Evolutionary conservation across 1,140 invertebrate species (phyloP).

Genomic region (Drosophila parabipectinata): DNA sequence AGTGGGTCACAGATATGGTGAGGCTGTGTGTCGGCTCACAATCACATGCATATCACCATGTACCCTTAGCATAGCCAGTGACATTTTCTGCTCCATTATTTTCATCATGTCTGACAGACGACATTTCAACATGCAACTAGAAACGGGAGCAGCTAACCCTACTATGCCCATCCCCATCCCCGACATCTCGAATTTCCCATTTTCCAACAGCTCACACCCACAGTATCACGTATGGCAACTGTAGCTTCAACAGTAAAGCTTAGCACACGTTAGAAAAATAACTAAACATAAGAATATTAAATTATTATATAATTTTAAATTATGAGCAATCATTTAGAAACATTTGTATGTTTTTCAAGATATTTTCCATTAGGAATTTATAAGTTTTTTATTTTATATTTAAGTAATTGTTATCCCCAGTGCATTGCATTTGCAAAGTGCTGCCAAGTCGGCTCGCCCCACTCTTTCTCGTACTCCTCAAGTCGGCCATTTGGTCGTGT

Average conservation of each 20-base stretch:
- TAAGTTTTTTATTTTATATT: background rate
- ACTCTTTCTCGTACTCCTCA: constrained; percentile 18
- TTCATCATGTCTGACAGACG: constrained; percentile 82
- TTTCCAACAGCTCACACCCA: background rate
- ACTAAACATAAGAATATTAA: background rate
- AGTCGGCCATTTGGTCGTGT: constrained; percentile 36
- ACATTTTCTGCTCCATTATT: constrained; percentile 83
- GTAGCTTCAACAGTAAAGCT: constrained; percentile 48
- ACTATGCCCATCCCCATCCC: background rate
- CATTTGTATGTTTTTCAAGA: no score
- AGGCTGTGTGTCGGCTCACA: constrained; percentile 29
- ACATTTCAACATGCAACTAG: constrained; percentile 79
- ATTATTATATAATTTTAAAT: background rate
- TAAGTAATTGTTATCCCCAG: background rate
- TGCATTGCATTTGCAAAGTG: constrained; percentile 51
- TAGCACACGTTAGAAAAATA: background rate
- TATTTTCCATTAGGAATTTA: background rate
- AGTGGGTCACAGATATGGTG: constrained; percentile 25
- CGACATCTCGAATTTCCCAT: constrained; percentile 26
- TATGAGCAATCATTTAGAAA: no score
- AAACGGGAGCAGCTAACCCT: constrained; percentile 52
- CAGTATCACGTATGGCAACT: constrained; percentile 54
- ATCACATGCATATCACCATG: constrained; percentile 34
- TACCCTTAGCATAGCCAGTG: constrained; percentile 70
- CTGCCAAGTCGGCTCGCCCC: constrained; percentile 38